Percentiles rank a stretch among this genome's conserved stretches.
These are phyloP conservation scores for Xestobium rufovillosum DNA, from an alignment of 2,888 invertebrate genomes.

Conservation along the genomic window DNA sequence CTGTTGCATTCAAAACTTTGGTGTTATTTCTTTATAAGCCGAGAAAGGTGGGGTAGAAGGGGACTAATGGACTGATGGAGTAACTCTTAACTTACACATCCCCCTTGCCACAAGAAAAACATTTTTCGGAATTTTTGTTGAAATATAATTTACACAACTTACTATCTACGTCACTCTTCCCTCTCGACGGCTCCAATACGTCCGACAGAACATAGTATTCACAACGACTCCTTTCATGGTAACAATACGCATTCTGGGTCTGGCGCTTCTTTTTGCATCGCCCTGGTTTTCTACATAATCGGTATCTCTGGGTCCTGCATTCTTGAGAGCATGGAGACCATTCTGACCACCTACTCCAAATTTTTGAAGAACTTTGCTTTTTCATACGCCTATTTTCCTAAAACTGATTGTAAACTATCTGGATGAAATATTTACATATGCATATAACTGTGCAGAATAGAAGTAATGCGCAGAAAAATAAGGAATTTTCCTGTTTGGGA, in stretches of 20 bases:
- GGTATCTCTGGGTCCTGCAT: constrained; percentile 72
- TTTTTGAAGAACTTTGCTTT: constrained; percentile 37
- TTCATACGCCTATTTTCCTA: constrained; percentile 34
- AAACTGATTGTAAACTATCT: constrained; percentile 18
- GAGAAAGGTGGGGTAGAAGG: no score
- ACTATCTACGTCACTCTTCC: constrained; percentile 1
- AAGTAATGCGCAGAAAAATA: no score
- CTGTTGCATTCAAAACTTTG: no score
- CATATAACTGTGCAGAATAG: no score
- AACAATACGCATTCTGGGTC: constrained; percentile 79
- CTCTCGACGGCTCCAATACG: background rate
- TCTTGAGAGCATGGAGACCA: constrained; percentile 76
- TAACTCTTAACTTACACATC: no score
- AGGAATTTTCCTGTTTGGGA: no score
- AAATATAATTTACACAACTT: background rate
- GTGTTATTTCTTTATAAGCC: no score
- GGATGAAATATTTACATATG: no score
- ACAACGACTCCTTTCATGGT: constrained; percentile 73
- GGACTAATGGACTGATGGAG: no score
- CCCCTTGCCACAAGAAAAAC: no score
- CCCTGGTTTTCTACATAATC: constrained; percentile 65
- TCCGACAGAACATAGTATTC: constrained; percentile 52
- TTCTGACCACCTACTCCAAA: constrained; percentile 71
- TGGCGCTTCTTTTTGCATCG: constrained; percentile 72
- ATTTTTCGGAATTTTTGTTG: no score